A percentile compares a stretch with the other conserved stretches of the same genome.
Evolutionary conservation across 2,888 invertebrate species (phyloP).

Genomic region (Ecliptopera silaceata): DNA sequence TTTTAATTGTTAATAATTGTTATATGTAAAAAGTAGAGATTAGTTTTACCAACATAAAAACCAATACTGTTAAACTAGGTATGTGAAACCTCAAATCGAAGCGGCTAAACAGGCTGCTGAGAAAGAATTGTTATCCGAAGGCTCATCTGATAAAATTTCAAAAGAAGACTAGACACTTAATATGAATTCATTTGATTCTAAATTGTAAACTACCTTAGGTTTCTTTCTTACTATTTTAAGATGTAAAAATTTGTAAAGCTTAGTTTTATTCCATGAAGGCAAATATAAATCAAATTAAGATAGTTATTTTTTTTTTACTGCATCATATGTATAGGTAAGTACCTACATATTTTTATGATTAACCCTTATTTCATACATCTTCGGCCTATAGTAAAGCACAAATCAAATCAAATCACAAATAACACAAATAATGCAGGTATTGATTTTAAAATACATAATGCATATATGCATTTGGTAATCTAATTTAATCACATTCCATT

Average conservation of each 20-base stretch:
- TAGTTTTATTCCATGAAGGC: slow-evolving; percentile 33
- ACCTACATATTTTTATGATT: no score
- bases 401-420: no score
- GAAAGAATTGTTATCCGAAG: slow-evolving; percentile 17
- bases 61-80: slow-evolving; percentile 1
- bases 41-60: slow-evolving; percentile 4
- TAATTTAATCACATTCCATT: no score
- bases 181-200: neutral
- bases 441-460: no score
- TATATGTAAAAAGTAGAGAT: slow-evolving; percentile 9
- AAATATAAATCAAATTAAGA: slow-evolving; percentile 42
- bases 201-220: neutral
- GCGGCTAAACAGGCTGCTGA: slow-evolving; percentile 13
- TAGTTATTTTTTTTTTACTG: no score
- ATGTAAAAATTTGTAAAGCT: slow-evolving; percentile 34
- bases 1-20: slow-evolving; percentile 2
- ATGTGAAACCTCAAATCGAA: slow-evolving; percentile 18
- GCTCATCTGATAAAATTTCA: slow-evolving; percentile 9
- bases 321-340: no score
- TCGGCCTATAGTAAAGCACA: no score
- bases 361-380: no score
- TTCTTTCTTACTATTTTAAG: neutral
- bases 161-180: slow-evolving; percentile 1
- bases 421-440: no score
- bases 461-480: no score